phyloP scores from a whole-genome alignment of 2,888 invertebrate genomes.

The Ophion ellenae region DNA sequence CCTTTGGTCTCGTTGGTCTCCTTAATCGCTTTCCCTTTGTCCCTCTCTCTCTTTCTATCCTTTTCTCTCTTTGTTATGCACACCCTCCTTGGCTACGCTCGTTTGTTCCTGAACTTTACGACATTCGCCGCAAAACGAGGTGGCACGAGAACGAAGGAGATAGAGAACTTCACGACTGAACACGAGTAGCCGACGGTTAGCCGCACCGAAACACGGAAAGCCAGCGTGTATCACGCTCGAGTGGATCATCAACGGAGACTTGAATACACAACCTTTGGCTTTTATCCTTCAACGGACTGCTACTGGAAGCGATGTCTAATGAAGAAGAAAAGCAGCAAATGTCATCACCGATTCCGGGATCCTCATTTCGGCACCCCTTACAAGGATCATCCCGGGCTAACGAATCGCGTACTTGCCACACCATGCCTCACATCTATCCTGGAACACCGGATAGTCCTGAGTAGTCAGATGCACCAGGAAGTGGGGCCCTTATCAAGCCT shows the following conservation, averaged over 20 bases:
- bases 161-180: constrained; percentile 36
- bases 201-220: constrained; percentile 51
- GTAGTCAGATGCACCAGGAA: background rate
- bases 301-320: constrained; percentile 20
- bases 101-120: constrained; percentile 49
- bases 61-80: constrained; percentile 16
- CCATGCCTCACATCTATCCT: background rate
- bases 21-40: constrained; percentile 14
- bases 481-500: background rate
- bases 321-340: constrained; percentile 7
- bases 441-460: background rate
- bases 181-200: constrained; percentile 56
- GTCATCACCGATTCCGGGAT: background rate
- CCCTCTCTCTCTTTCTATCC: constrained; percentile 5
- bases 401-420: too few relatives aligned
- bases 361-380: background rate
- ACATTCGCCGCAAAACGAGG: constrained; percentile 44
- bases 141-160: constrained; percentile 1
- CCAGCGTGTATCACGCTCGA: constrained; percentile 53
- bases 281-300: constrained; percentile 31
- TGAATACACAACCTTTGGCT: constrained; percentile 5
- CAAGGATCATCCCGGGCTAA: background rate
- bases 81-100: constrained; percentile 12
- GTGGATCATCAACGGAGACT: constrained; percentile 27
- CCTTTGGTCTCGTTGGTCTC: constrained; percentile 30